phyloP scores from a whole-genome alignment of 1,140 invertebrate species.

The Drosophila tropicalis region DNA sequence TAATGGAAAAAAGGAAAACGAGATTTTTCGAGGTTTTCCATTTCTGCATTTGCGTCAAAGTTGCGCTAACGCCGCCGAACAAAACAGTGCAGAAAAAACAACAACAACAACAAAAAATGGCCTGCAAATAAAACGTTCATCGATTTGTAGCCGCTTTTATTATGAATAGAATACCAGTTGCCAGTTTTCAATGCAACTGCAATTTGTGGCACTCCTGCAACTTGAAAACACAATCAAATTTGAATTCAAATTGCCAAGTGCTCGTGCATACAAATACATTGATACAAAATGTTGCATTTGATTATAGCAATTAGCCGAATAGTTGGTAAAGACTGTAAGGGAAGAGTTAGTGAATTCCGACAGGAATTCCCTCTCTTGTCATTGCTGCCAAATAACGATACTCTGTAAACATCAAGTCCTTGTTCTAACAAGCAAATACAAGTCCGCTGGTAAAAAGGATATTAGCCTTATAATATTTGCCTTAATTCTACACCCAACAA shows the following conservation, averaged over 20 bases:
- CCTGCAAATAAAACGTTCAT: slow-evolving; percentile 55
- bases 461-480: no score
- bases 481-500: no score
- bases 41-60: slow-evolving; percentile 47
- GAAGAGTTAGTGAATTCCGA: no score
- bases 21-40: slow-evolving; percentile 35
- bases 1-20: neutral
- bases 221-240: slow-evolving; percentile 49
- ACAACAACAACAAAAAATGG: slow-evolving; percentile 35
- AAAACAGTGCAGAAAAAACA: neutral
- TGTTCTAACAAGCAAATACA: no score
- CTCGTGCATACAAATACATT: neutral
- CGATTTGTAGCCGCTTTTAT: slow-evolving; percentile 61
- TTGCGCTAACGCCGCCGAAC: slow-evolving; percentile 33
- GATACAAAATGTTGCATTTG: slow-evolving; percentile 41
- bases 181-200: slow-evolving; percentile 51
- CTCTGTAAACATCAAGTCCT: no score
- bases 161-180: slow-evolving; percentile 62
- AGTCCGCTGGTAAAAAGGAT: no score
- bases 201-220: slow-evolving; percentile 40
- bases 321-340: no score
- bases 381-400: no score
- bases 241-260: slow-evolving; percentile 49
- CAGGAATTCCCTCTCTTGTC: no score
- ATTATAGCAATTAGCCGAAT: slow-evolving; percentile 46